Base-by-base conservation (phyloP, 2,797 vertebrate genomes). In the Coranthus polyacanthus region DNA sequence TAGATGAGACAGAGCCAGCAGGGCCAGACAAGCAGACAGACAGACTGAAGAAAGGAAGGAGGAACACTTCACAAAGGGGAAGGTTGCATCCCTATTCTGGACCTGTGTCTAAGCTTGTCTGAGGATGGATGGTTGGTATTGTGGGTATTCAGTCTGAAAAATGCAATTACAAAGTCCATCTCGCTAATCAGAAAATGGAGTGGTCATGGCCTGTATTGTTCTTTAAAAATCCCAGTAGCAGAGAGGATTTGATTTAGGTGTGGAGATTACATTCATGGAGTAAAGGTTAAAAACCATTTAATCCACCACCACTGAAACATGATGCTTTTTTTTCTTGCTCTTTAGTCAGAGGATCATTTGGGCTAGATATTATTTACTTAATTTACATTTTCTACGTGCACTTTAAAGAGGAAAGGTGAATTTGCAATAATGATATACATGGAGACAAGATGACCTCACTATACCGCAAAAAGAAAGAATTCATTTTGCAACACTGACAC, bases 1-100 rank as follows among this genome's bases (percentile, higher is more conserved):
- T 93, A 92, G 89, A 80, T 51, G 49, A 80, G 75, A 58, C 71
- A 72, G 59, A 77, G 68, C 26, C 63, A 17, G 73, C 72, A 74
- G 75, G 83, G 46, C 52, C 63, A 86, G 85, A 72, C 80, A 83
- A 65, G 58, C 68, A 70, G 72, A 64, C 80, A 81, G 75, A 63
- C 71, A 60, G 71, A 49, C 43, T 37, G 55, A 7, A 42, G 53
- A 55, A 20, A 38, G 21, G 37, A 64, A 36, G 64, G 60, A 53
- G 47, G 34, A 49, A 12, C 37, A 51, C 49, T 41, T 50, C 71
- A 77, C 65, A 83, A 72, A 85, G 66, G 45, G n/a, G 41, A 58
- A 49, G 36, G 57, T 43, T 4, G 6, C 43, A 44, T 56, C 22
- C 53, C 3, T 39, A 8, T 21, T 62, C 17, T 12, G 69, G 65